A percentile compares a stretch with the other conserved stretches of the same genome.
Conservation (phyloP, 2,888 invertebrate genomes). For the Thalpophila matura region DNA sequence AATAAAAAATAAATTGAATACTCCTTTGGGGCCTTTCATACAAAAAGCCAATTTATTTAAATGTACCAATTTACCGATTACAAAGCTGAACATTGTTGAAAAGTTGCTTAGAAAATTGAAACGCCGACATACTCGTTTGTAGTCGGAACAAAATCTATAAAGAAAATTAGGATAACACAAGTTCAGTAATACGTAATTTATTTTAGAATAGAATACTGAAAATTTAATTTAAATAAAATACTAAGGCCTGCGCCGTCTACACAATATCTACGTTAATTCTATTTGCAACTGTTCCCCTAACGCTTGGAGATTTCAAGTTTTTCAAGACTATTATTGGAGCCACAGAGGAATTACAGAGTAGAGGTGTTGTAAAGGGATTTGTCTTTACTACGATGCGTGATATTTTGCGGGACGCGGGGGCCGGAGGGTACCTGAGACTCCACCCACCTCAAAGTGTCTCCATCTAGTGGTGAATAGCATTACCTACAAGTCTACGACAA, state of each 20-base stretch:
- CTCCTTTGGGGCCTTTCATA: constrained; percentile 36
- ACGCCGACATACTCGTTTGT: constrained; percentile 39
- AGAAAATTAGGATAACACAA: constrained; percentile 37
- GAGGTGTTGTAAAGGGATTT: too few relatives aligned
- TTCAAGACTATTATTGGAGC: too few relatives aligned
- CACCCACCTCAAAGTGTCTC: too few relatives aligned
- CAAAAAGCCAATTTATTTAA: constrained; percentile 60
- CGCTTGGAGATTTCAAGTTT: too few relatives aligned
- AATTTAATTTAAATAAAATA: constrained; percentile 13
- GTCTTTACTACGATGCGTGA: too few relatives aligned
- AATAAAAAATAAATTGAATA: constrained; percentile 58
- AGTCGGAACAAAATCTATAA: constrained; percentile 45
- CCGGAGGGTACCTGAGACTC: too few relatives aligned
- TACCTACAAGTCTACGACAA: too few relatives aligned
- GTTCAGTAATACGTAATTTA: constrained; percentile 31
- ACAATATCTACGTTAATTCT: background rate
- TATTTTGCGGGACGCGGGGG: too few relatives aligned
- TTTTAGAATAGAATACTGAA: constrained; percentile 24
- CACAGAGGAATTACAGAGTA: too few relatives aligned
- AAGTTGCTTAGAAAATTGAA: constrained; percentile 54
- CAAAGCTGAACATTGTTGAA: constrained; percentile 55
- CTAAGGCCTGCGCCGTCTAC: background rate
- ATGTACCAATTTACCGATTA: constrained; percentile 58
- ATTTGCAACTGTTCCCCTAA: background rate
- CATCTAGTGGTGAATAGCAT: too few relatives aligned